Evolutionary conservation across 2,797 vertebrate genomes (phyloP).

Genomic region (Ctenopoma kingsleyae): DNA sequence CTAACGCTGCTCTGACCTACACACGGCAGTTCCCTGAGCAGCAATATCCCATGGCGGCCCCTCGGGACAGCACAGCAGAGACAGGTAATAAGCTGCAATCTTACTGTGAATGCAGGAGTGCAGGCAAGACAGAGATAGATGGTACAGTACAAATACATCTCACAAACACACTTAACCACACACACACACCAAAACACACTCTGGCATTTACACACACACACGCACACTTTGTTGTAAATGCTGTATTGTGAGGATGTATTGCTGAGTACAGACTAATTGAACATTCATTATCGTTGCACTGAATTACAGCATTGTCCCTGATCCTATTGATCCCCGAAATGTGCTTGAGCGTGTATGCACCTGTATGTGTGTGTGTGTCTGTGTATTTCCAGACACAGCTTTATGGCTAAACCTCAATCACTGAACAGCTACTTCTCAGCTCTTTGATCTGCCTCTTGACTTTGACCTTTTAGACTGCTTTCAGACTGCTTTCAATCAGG

Average conservation of each 20-base stretch:
- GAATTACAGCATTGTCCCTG: constrained; percentile 65
- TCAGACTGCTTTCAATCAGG: constrained; percentile 72
- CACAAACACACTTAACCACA: constrained; percentile 33
- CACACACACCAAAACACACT: neutral
- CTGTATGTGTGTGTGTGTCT: neutral
- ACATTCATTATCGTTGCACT: constrained; percentile 65
- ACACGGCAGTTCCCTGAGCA: constrained; percentile 55
- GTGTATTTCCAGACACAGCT: constrained; percentile 17
- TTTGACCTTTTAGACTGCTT: constrained; percentile 75
- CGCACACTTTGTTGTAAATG: constrained; percentile 19
- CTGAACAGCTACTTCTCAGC: constrained; percentile 48
- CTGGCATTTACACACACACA: constrained; percentile 9
- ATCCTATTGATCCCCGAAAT: constrained; percentile 59
- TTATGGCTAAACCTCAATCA: constrained; percentile 45
- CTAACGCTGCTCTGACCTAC: constrained; percentile 48
- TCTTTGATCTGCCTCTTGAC: constrained; percentile 61
- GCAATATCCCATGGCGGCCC: constrained; percentile 55
- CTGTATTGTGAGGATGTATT: constrained; percentile 40
- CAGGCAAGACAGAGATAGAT: constrained; percentile 68
- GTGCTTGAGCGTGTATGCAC: constrained; percentile 15
- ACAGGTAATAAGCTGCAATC: constrained; percentile 75
- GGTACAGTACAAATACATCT: constrained; percentile 58
- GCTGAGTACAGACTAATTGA: constrained; percentile 60
- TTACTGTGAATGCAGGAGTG: constrained; percentile 59
- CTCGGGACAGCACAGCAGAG: constrained; percentile 49